phyloP scores from a whole-genome alignment of 2,888 invertebrate genomes.

The Lymantria dispar region DNA sequence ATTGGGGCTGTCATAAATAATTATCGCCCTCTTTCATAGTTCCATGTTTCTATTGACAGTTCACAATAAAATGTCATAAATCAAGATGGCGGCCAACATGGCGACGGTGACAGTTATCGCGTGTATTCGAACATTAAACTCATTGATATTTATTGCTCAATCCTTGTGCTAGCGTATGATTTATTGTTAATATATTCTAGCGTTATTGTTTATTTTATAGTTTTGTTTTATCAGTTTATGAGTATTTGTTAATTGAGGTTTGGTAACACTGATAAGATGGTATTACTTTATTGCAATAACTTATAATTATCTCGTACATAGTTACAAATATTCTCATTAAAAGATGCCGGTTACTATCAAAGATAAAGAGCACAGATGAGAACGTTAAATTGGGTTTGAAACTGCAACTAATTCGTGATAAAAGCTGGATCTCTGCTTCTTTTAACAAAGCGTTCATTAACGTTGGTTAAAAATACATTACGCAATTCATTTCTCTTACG shows the following conservation, averaged over 20 bases:
- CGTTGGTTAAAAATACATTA: no score
- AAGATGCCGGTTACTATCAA: no score
- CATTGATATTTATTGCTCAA: slow-evolving; percentile 82
- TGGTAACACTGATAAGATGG: slow-evolving; percentile 2
- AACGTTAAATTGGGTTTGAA: no score
- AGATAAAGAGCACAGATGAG: no score
- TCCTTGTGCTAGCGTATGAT: slow-evolving; percentile 67
- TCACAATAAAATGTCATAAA: slow-evolving; percentile 68
- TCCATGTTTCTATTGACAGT: slow-evolving; percentile 64
- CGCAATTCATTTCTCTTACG: no score
- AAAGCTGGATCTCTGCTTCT: no score
- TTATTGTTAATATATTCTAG: slow-evolving; percentile 72
- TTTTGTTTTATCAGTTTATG: slow-evolving; percentile 31
- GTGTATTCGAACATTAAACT: slow-evolving; percentile 78
- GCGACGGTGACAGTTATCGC: slow-evolving; percentile 78
- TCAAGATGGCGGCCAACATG: slow-evolving; percentile 77
- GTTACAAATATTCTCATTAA: no score
- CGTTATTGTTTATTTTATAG: slow-evolving; percentile 69
- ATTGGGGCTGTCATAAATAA: slow-evolving; percentile 22
- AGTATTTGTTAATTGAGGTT: slow-evolving; percentile 28
- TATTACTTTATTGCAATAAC: no score
- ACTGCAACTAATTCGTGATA: no score
- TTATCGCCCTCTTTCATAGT: slow-evolving; percentile 35
- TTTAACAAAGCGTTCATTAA: no score
- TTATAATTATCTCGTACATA: no score